These are phyloP conservation scores for Oryctes rhinoceros DNA, from an alignment of 1,140 invertebrate species.

Conservation along the genomic window DNA sequence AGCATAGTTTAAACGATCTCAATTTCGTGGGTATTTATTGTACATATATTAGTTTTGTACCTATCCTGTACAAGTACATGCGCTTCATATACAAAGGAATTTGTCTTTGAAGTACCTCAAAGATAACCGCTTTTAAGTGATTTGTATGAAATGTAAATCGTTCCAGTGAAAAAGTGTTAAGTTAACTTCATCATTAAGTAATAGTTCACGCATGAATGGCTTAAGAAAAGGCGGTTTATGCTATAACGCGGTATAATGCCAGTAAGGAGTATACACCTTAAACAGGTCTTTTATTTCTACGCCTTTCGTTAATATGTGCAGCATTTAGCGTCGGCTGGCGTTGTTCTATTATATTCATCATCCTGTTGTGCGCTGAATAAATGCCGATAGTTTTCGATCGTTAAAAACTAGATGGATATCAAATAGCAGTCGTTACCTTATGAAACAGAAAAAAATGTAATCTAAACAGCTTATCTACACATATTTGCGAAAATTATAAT, in stretches of 20 bases:
- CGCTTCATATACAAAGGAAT: too few species aligned
- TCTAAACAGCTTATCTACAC: neutral
- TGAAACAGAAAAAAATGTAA: neutral
- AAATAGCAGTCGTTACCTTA: neutral
- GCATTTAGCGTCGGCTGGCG: neutral
- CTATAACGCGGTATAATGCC: neutral
- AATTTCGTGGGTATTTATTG: too few species aligned
- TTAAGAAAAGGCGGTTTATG: constrained; percentile 10
- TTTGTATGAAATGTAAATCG: constrained; percentile 14
- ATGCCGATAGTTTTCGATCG: neutral
- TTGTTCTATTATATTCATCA: constrained; percentile 18
- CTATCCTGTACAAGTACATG: too few species aligned
- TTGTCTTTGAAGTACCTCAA: neutral
- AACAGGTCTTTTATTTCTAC: neutral
- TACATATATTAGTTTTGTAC: too few species aligned
- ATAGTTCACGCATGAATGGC: constrained; percentile 30
- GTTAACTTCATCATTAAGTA: constrained; percentile 31
- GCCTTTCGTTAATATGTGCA: constrained; percentile 13
- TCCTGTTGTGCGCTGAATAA: neutral
- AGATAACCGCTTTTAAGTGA: constrained; percentile 14
- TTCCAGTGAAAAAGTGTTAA: constrained; percentile 7
- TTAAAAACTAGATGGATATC: neutral
- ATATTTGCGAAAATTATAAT: neutral
- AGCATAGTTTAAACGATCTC: too few species aligned
- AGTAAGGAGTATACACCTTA: constrained; percentile 6